Percentiles rank a stretch among this genome's conserved stretches.
Conservation (phyloP, 35 echinoderm and acorn worm species). For the Stichopus chloronotus region DNA sequence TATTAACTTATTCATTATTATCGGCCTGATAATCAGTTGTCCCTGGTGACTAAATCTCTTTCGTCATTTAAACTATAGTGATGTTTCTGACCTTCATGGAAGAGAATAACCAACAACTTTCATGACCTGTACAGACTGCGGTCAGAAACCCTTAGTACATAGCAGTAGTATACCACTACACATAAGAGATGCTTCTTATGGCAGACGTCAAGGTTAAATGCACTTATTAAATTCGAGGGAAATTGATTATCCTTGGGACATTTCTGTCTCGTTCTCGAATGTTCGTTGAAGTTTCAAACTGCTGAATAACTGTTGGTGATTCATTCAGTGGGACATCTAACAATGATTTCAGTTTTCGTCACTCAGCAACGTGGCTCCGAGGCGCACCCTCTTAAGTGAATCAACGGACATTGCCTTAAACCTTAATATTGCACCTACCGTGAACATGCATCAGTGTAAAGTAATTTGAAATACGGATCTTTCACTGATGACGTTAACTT, state of each 20-base stretch:
- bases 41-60: neutral
- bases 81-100: neutral
- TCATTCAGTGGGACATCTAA: neutral
- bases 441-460: neutral
- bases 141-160: neutral
- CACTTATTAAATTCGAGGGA: neutral
- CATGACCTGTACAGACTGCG: neutral
- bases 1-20: neutral
- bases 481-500: neutral
- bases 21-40: neutral
- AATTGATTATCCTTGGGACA: neutral
- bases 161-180: neutral
- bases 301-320: neutral
- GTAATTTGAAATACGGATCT: neutral
- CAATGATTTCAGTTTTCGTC: neutral
- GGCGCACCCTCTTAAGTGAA: neutral
- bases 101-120: neutral
- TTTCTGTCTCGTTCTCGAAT: neutral
- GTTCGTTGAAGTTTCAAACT: neutral
- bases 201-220: neutral
- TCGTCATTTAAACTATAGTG: neutral
- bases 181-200: neutral
- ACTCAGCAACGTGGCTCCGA: neutral
- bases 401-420: neutral
- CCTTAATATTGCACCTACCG: neutral